These are phyloP conservation scores for Lathronympha strigana DNA, from an alignment of 2,888 invertebrate genomes.

Conservation along the genomic window DNA sequence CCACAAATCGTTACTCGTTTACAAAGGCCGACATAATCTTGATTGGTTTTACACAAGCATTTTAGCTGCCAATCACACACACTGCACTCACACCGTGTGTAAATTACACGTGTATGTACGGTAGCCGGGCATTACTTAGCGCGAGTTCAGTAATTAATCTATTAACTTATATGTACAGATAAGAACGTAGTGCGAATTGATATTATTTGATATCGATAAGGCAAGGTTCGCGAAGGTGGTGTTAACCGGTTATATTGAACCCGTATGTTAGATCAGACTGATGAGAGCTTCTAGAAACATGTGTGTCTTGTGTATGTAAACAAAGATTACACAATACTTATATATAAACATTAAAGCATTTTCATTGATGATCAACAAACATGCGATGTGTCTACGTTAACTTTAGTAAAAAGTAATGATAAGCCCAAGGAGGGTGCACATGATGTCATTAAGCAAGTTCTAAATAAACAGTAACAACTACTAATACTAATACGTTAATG, in stretches of 20 bases:
- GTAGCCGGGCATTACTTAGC: not conserved
- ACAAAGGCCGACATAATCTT: slow-evolving; percentile 20
- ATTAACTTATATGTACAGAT: not conserved
- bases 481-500: too few species aligned
- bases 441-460: too few species aligned
- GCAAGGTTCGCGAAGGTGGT: slow-evolving; percentile 10
- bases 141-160: slow-evolving; percentile 13
- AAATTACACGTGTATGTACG: slow-evolving; percentile 11
- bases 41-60: slow-evolving; percentile 9
- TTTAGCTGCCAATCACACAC: slow-evolving; percentile 24
- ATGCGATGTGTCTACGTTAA: too few species aligned
- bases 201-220: slow-evolving; percentile 31
- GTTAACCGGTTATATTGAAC: slow-evolving; percentile 16
- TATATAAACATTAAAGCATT: not conserved
- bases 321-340: not conserved
- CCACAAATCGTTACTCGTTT: not conserved
- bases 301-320: not conserved
- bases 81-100: slow-evolving; percentile 9
- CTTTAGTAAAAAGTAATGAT: too few species aligned
- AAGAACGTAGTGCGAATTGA: slow-evolving; percentile 15
- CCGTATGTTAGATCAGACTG: slow-evolving; percentile 13
- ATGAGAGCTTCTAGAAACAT: slow-evolving; percentile 24
- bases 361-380: too few species aligned
- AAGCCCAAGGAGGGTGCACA: too few species aligned
- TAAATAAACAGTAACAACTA: too few species aligned